Percentiles rank a stretch among this genome's conserved stretches.
Evolutionary conservation across 2,888 invertebrate species (phyloP).

Genomic region (Tenthredo distinguenda): DNA sequence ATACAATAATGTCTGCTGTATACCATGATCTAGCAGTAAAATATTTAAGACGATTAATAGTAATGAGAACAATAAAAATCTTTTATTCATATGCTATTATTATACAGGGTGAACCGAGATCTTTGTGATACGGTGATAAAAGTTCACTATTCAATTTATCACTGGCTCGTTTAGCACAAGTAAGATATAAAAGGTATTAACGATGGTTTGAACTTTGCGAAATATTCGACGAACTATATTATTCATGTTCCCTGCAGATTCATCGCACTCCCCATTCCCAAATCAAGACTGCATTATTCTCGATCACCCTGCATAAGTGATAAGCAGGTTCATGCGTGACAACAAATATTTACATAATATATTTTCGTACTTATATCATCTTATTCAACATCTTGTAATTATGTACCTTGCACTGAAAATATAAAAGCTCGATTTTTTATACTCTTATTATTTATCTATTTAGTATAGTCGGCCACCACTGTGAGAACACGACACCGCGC

Average conservation of each 20-base stretch:
- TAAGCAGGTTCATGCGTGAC: constrained; percentile 18
- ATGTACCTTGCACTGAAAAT: constrained; percentile 51
- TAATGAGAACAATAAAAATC: constrained; percentile 21
- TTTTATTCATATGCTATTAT: constrained; percentile 21
- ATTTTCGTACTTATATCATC: background rate
- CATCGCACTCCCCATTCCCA: background rate
- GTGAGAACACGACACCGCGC: constrained; percentile 14
- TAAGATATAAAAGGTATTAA: background rate
- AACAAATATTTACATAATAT: constrained; percentile 43
- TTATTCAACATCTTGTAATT: constrained; percentile 29
- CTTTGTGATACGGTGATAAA: background rate
- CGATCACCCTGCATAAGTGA: background rate
- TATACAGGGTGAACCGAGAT: constrained; percentile 18
- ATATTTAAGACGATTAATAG: constrained; percentile 33
- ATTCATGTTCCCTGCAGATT: constrained; percentile 33
- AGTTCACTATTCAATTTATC: background rate
- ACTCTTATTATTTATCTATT: constrained; percentile 23
- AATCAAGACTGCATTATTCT: background rate
- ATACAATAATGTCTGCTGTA: constrained; percentile 18
- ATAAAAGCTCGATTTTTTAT: constrained; percentile 53
- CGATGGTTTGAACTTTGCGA: background rate
- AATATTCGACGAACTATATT: constrained; percentile 9
- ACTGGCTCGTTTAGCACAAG: background rate
- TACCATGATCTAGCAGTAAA: constrained; percentile 21
- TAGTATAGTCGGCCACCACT: constrained; percentile 19